Base-by-base conservation (phyloP, 2,113 vertebrate genomes). In the Leucopsar rothschildi region DNA sequence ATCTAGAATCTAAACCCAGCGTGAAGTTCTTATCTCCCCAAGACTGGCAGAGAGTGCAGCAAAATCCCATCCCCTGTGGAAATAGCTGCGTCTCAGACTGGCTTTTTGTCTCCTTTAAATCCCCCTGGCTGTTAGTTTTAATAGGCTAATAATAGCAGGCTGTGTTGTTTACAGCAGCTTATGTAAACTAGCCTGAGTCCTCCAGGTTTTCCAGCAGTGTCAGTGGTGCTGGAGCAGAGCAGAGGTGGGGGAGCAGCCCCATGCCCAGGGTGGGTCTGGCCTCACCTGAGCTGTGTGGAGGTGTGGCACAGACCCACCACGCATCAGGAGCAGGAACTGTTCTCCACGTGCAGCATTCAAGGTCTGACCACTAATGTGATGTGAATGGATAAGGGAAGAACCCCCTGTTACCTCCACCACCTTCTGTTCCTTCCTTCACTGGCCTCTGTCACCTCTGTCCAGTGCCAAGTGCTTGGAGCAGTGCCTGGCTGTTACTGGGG, bases 61-160 rank as follows among this genome's bases (percentile, higher is more conserved):
- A 59, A 73, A 68, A 37, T 47, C 49, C 6, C 45, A 31, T 88
- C 39, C 55, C 45, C 35, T 0, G 0, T 78, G 80, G 77, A 91
- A 84, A 13, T 8, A 84, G 56, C 79, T 68, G 20, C 4, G 2
- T 56, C 68, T 50, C 64, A 92, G 56, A 49, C 66, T 27, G 21
- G 60, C 37, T 93, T 82, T 86, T 77, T 91, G 69, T 69, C 59
- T 90, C 50, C 68, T 90, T 83, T 83, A 96, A 92, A 89, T 90
- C 85, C 88, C n/a, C 25, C 52, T 86, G 85, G 75, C 71, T 93
- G 68, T 86, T 80, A 77, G 87, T 55, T 92, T 93, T 91, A 95
- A 93, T 92, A 40, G 22, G 79, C 92, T 96, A 93, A 95, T 94
- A 95, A 92, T 90, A 96, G 95, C 85, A 85, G 82, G 75, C 66